Evolutionary conservation across 2,113 vertebrate genomes (phyloP).

Genomic region (Actinemys pallida): DNA sequence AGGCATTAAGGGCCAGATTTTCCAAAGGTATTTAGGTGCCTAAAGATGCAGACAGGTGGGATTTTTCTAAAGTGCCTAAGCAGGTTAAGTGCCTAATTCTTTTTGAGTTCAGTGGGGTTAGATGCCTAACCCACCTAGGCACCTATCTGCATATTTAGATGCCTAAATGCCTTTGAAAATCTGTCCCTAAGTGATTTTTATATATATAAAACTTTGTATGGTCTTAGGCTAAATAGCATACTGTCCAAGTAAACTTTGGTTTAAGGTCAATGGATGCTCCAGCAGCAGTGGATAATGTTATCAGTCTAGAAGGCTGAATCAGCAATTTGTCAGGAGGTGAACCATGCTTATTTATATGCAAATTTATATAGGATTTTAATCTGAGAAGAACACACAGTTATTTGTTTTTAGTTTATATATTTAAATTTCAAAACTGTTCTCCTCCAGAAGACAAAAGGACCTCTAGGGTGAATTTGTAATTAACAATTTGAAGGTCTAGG

Average conservation of each 20-base stretch:
- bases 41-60: not conserved
- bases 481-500: not conserved
- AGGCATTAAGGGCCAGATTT: not conserved
- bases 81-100: not conserved
- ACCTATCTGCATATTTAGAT: not conserved
- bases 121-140: not conserved
- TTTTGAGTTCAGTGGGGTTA: not conserved
- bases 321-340: not conserved
- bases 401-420: not conserved
- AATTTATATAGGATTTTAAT: not conserved
- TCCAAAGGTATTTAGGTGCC: not conserved
- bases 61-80: not conserved
- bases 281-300: not conserved
- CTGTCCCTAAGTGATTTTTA: not conserved
- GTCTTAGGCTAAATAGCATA: not conserved
- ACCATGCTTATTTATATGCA: not conserved
- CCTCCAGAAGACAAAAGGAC: not conserved
- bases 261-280: not conserved
- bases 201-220: not conserved
- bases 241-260: not conserved
- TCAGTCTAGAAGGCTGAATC: not conserved
- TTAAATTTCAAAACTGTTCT: not conserved
- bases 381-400: not conserved
- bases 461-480: not conserved
- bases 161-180: not conserved